phyloP scores from a whole-genome alignment of 2,797 vertebrate species.

The Microtus agrestis region DNA sequence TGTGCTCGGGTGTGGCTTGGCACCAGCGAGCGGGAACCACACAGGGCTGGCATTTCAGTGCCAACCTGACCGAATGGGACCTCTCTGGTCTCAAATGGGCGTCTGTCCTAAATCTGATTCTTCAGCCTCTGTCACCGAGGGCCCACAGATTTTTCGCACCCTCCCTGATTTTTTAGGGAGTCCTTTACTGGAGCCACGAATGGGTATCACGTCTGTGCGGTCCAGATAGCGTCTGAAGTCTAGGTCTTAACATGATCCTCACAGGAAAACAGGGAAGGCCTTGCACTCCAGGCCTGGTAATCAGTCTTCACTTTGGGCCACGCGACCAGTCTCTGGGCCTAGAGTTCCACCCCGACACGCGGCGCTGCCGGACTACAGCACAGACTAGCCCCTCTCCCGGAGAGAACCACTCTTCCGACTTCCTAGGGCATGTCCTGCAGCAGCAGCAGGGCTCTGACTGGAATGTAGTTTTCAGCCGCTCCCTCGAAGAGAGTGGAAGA shows the following conservation, averaged over 20 bases:
- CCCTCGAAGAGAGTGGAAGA: constrained; percentile 76
- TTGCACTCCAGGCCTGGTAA: background rate
- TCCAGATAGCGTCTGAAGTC: background rate
- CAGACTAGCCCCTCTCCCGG: background rate
- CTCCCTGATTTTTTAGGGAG: background rate
- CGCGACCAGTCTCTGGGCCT: fast-evolving
- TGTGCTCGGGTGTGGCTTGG: background rate
- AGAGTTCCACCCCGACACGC: background rate
- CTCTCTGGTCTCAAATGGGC: background rate
- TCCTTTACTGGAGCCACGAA: background rate
- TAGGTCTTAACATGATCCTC: fast-evolving
- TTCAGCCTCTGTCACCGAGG: background rate
- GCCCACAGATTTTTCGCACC: background rate
- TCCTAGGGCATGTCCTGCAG: fast-evolving
- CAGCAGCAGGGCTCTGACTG: fast-evolving
- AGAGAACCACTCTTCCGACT: background rate
- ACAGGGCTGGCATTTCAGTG: background rate
- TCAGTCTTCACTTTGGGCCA: background rate
- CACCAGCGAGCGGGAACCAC: background rate
- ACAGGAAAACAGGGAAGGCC: fast-evolving
- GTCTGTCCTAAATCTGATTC: fast-evolving
- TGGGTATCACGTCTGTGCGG: background rate
- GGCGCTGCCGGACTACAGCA: fast-evolving
- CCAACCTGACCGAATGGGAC: background rate
- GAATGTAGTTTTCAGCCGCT: constrained; percentile 73